Base-by-base conservation (phyloP, 2,113 vertebrate species). In the Sinocyclocheilus rhinocerous region DNA sequence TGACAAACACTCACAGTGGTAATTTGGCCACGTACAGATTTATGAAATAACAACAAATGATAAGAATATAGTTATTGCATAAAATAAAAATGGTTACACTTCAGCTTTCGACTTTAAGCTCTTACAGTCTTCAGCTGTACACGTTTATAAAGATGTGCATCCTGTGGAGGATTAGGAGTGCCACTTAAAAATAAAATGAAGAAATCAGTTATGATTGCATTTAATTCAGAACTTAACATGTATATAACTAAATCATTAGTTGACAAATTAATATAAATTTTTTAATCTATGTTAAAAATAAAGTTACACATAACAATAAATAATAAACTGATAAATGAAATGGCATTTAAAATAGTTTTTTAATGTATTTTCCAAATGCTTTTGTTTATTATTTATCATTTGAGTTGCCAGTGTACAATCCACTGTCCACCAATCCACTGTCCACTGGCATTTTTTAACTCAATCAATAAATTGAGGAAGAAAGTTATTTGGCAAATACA, bases 21-120 rank as follows among this genome's bases (percentile, higher is more conserved):
- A 29, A 57, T 57, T 36, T 36, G 48, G 48, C 76, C 15, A 55
- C 76, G 33, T 33, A 77, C 76, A 57, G 50, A 77, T 77, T 57
- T 77, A 29, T 33, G 24, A 77, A 57, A 36, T 77, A 15, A 20
- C 24, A 52, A 52, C 26, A 57, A 77, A 55, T 55, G 10, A 73
- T 73, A 73, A 42, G 20, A 73, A 45, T n/a, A 13, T 45, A 45
- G 39, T 73, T 39, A 42, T n/a, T 73, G 36, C 20, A n/a, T 73
- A 20, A 73, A 42, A 73, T 73, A 70, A 36, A 36, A 36, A 20
- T 70, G 29, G 8, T 70, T 36, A 36, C 67, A 33, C 16, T 33
- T 36, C 29, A 69, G 65, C 15, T 33, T 10, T 63, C 15, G 26
- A 69, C 29, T 69, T 69, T 1, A 69, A 69, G 63, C 24, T 67